Evolutionary conservation across 2,797 vertebrate genomes (phyloP).

Genomic region (Dendrocincla fuliginosa): DNA sequence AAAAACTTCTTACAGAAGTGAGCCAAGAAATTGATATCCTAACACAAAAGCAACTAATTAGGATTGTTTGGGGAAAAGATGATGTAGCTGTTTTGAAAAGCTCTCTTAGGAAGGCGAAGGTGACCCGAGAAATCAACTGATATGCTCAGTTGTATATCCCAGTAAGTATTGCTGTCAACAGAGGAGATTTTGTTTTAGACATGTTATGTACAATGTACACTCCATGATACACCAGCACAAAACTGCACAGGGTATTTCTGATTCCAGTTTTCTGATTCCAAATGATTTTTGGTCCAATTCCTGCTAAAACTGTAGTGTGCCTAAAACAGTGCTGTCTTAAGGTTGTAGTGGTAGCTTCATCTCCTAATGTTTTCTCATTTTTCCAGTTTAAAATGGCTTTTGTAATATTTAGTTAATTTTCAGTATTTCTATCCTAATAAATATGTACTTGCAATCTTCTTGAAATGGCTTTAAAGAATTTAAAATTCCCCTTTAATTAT

Average conservation of each 20-base stretch:
- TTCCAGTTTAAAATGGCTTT: not conserved
- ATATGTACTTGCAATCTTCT: not conserved
- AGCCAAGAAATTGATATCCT: not conserved
- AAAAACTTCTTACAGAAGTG: not conserved
- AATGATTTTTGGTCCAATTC: not conserved
- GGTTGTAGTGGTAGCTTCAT: not conserved
- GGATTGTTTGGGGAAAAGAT: not conserved
- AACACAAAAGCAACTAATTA: not conserved
- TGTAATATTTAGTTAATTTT: not conserved
- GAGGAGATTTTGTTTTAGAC: not conserved
- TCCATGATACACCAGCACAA: not conserved
- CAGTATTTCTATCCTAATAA: not conserved
- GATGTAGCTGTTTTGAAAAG: not conserved
- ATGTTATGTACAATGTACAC: rapidly evolving
- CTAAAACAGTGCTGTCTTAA: not conserved
- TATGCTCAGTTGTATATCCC: not conserved
- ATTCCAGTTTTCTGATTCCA: not conserved
- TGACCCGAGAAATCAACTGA: not conserved
- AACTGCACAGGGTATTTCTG: not conserved
- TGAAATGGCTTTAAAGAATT: not conserved
- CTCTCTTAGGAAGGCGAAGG: not conserved
- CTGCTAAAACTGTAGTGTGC: not conserved
- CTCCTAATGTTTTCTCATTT: not conserved
- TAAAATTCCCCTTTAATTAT: not conserved
- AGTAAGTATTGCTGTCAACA: rapidly evolving